These are phyloP conservation scores for Mionectes olivaceus DNA, from an alignment of 2,797 vertebrate species.

Conservation along the genomic window DNA sequence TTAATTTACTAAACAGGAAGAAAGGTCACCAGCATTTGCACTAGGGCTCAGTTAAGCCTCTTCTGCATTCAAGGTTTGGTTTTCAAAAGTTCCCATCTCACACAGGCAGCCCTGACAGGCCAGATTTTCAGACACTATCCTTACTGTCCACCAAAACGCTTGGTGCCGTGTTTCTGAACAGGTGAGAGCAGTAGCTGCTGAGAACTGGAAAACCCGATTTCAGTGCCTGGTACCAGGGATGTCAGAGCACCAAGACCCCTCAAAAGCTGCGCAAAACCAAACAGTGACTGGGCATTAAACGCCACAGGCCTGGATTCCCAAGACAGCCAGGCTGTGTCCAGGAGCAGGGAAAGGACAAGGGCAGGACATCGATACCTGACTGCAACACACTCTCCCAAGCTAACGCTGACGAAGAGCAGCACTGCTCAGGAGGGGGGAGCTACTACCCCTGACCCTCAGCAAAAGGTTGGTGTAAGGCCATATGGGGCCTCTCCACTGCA, in stretches of 20 bases:
- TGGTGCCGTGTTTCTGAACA: neutral
- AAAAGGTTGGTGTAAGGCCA: neutral
- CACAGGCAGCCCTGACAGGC: rapidly evolving
- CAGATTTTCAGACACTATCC: rapidly evolving
- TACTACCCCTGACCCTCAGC: too few relatives aligned
- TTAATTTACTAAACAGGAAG: neutral
- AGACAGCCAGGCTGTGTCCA: neutral
- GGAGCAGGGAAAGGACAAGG: neutral
- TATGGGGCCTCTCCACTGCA: rapidly evolving
- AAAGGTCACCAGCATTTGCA: conserved; percentile 28
- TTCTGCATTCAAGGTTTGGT: neutral
- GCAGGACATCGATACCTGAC: rapidly evolving
- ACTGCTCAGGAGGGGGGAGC: neutral
- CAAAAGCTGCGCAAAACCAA: neutral
- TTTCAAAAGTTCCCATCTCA: neutral
- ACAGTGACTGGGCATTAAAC: neutral
- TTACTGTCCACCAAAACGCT: neutral
- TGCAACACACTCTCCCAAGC: neutral
- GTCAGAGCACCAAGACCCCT: neutral
- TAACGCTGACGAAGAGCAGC: rapidly evolving
- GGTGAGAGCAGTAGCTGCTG: neutral
- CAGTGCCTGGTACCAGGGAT: neutral
- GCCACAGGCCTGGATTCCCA: neutral
- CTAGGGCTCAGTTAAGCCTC: neutral
- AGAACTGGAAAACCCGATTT: neutral